Percentiles rank a stretch among this genome's conserved stretches.
Conservation (phyloP, 2,888 invertebrate species). For the Eucriotettix oculatus region DNA sequence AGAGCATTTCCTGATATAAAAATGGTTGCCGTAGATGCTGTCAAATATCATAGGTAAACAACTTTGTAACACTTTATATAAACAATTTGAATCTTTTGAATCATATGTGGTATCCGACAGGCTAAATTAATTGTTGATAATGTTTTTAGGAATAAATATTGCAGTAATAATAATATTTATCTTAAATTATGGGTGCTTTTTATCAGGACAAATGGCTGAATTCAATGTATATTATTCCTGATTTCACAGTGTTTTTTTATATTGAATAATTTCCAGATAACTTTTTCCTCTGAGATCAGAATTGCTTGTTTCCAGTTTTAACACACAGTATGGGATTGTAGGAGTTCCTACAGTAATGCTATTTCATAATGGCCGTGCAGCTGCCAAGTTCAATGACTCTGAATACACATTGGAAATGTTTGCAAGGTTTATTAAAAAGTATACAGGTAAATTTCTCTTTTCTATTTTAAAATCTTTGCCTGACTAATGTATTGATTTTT, state of each 20-base stretch:
- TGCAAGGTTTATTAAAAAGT: conserved; percentile 55
- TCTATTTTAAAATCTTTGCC: background rate
- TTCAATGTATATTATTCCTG: too few relatives aligned
- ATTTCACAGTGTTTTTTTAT: background rate
- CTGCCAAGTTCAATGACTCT: conserved; percentile 70
- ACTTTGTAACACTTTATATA: background rate
- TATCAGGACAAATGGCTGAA: too few relatives aligned
- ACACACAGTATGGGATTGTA: conserved; percentile 80
- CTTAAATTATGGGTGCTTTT: too few relatives aligned
- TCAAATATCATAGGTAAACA: conserved; percentile 47
- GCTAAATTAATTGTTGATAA: too few relatives aligned
- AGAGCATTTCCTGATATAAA: conserved; percentile 72
- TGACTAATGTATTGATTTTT: too few relatives aligned
- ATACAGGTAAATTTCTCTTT: conserved; percentile 34
- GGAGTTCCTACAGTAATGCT: conserved; percentile 79
- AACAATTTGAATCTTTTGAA: background rate
- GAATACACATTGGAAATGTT: conserved; percentile 65
- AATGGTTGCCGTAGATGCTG: conserved; percentile 79
- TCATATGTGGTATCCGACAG: too few relatives aligned
- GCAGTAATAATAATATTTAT: too few relatives aligned
- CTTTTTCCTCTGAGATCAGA: background rate
- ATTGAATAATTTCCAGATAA: background rate
- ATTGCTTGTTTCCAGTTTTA: conserved; percentile 38
- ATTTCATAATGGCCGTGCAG: conserved; percentile 75
- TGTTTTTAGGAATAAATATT: too few relatives aligned